These are phyloP conservation scores for Cecidostiba fungosa DNA, from an alignment of 2,888 invertebrate species.

Conservation along the genomic window DNA sequence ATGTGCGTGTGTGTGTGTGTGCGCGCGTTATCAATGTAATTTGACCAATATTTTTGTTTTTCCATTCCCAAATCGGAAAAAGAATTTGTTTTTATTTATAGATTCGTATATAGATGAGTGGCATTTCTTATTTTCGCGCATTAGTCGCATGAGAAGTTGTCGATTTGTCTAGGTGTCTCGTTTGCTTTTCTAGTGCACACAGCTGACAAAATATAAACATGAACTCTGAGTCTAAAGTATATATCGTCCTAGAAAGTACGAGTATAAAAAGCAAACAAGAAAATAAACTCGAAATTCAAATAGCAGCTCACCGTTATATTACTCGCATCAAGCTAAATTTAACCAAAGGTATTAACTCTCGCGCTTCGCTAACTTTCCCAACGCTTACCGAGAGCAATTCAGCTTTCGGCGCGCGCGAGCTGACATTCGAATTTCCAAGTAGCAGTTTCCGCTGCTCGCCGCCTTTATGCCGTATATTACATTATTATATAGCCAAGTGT, in stretches of 20 bases:
- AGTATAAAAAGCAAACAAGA: not conserved
- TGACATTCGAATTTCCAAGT: slow-evolving; percentile 65
- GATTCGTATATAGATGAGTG: too few species aligned
- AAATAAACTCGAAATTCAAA: not conserved
- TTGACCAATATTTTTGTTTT: too few species aligned
- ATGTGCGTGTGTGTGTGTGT: too few species aligned
- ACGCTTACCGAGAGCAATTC: slow-evolving; percentile 11
- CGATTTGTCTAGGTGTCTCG: too few species aligned
- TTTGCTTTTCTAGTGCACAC: too few species aligned
- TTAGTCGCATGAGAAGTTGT: too few species aligned
- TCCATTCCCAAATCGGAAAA: too few species aligned
- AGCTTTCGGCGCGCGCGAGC: not conserved
- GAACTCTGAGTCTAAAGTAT: too few species aligned
- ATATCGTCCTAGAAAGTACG: too few species aligned
- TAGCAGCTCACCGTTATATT: slow-evolving; percentile 17
- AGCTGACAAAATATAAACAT: not conserved
- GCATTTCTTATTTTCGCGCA: too few species aligned
- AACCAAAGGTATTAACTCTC: slow-evolving; percentile 49
- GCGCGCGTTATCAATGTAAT: too few species aligned
- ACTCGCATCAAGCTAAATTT: slow-evolving; percentile 43
- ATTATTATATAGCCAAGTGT: slow-evolving; percentile 72
- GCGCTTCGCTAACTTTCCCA: slow-evolving; percentile 18
- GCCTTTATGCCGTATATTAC: slow-evolving; percentile 67
- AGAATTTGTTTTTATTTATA: too few species aligned
- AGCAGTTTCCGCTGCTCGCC: slow-evolving; percentile 63